These are phyloP conservation scores for Cricetomys ansorgei DNA, from an alignment of 2,113 vertebrate genomes.

Conservation along the genomic window DNA sequence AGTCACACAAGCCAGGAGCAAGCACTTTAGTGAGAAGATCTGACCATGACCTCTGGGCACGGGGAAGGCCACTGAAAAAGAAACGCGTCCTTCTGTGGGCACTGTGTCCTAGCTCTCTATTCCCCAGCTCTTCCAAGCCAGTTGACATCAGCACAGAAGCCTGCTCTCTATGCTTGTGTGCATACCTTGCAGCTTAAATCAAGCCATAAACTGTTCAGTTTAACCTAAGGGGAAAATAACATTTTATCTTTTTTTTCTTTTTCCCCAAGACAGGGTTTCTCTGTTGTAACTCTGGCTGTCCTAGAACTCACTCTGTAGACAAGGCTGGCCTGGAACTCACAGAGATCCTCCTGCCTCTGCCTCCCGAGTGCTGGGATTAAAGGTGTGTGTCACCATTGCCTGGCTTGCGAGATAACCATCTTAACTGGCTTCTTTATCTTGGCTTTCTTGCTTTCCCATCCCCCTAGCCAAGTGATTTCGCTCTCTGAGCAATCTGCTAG, in stretches of 20 bases:
- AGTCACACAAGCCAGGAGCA: not conserved
- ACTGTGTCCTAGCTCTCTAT: rapidly evolving
- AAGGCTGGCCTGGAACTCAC: too few species aligned
- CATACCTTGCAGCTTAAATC: not conserved
- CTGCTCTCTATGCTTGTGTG: not conserved
- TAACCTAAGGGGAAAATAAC: too few species aligned
- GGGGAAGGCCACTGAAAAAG: not conserved
- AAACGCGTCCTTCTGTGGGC: not conserved
- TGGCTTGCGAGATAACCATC: not conserved
- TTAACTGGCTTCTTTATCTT: not conserved
- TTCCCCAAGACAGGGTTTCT: too few species aligned
- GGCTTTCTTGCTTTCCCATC: not conserved
- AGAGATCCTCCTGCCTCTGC: too few species aligned
- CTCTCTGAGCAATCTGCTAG: not conserved
- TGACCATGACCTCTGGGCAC: not conserved
- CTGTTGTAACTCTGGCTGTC: too few species aligned
- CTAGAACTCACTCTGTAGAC: too few species aligned
- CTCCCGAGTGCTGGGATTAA: too few species aligned
- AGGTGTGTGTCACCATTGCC: too few species aligned
- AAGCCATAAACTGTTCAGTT: too few species aligned
- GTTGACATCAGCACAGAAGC: not conserved
- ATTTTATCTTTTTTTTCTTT: too few species aligned
- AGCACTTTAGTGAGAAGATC: not conserved
- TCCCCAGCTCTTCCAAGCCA: not conserved
- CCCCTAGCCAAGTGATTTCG: not conserved